phyloP scores from a whole-genome alignment of 2,888 invertebrate genomes.

The Abscondita cerata region DNA sequence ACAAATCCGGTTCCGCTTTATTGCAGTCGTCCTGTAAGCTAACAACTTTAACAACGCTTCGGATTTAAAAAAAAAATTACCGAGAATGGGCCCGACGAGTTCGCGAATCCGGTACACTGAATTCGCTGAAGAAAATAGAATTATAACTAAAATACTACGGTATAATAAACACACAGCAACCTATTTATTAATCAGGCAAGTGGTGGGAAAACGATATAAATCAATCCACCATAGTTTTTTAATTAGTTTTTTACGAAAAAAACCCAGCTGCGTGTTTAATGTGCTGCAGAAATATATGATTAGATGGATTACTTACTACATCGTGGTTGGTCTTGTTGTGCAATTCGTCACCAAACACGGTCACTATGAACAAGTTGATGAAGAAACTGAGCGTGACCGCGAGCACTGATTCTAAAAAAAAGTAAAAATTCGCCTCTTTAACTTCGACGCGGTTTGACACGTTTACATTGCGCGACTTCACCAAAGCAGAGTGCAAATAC shows the following conservation, averaged over 20 bases:
- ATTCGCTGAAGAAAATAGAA: background rate
- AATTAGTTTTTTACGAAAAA: too few species aligned
- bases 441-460: slow-evolving; percentile 73
- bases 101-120: too few species aligned
- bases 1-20: slow-evolving; percentile 70
- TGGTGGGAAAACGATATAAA: too few species aligned
- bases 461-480: slow-evolving; percentile 85
- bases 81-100: too few species aligned
- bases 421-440: slow-evolving; percentile 85
- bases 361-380: slow-evolving; percentile 87
- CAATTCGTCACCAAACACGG: slow-evolving; percentile 86
- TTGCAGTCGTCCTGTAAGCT: slow-evolving; percentile 58
- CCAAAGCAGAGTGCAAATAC: slow-evolving; percentile 88
- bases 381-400: slow-evolving; percentile 85
- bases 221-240: too few species aligned
- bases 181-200: too few species aligned
- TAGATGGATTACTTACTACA: slow-evolving; percentile 64
- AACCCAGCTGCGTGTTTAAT: too few species aligned
- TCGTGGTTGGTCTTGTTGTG: slow-evolving; percentile 73
- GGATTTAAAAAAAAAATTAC: background rate
- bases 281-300: too few species aligned
- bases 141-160: background rate
- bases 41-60: background rate
- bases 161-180: too few species aligned
- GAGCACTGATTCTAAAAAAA: slow-evolving; percentile 77